A percentile compares a stretch with the other conserved stretches of the same genome.
These are phyloP conservation scores for Chunga burmeisteri DNA, from an alignment of 2,113 vertebrate genomes.

Conservation along the genomic window DNA sequence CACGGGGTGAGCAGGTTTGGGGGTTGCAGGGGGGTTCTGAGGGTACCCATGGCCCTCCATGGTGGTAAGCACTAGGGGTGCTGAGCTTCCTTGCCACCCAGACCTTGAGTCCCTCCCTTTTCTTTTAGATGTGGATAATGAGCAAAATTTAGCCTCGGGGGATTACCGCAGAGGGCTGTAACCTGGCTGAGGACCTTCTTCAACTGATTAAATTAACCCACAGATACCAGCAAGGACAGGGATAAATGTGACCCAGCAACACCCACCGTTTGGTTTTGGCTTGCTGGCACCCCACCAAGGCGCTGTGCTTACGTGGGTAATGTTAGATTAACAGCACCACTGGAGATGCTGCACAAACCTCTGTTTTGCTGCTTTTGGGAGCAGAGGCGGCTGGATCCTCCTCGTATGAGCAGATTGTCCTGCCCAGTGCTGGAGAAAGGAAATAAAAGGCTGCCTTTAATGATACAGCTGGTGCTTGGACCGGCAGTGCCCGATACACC, in stretches of 20 bases:
- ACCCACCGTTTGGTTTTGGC: fast-evolving
- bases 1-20: not conserved
- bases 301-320: fast-evolving
- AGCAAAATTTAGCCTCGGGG: not conserved
- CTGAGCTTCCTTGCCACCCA: not conserved
- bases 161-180: not conserved
- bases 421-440: not conserved
- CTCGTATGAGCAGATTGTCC: not conserved
- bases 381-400: not conserved
- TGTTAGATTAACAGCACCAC: fast-evolving
- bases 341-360: not conserved
- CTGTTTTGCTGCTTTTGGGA: not conserved
- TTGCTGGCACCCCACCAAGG: not conserved
- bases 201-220: not conserved
- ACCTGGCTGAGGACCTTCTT: not conserved
- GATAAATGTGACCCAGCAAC: not conserved
- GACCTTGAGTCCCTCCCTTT: not conserved
- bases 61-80: not conserved
- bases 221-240: not conserved
- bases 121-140: not conserved
- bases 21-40: not conserved
- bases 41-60: fast-evolving
- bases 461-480: not conserved
- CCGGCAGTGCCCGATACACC: not conserved
- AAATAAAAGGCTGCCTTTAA: not conserved